Conservation (phyloP, 2,797 vertebrate genomes). For the Sardinella longiceps region DNA sequence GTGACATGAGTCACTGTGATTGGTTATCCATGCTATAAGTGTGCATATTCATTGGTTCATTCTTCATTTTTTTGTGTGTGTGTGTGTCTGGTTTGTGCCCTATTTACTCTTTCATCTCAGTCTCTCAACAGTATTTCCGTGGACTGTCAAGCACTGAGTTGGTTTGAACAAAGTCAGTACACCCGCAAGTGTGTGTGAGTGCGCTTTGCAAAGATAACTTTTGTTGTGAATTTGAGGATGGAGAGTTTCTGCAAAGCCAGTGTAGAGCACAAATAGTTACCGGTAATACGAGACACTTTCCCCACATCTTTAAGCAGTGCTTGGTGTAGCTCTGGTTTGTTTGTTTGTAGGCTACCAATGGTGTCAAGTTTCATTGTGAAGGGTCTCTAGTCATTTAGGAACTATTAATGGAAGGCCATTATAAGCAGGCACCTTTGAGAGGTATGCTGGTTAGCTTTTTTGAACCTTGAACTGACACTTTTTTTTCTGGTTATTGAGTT, state of each 20-base stretch:
- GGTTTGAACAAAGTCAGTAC: not conserved
- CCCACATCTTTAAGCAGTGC: not conserved
- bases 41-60: not conserved
- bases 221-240: not conserved
- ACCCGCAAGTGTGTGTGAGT: not conserved
- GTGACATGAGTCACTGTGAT: not conserved
- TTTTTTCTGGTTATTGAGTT: not conserved
- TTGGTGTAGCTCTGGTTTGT: constrained; percentile 3
- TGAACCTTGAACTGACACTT: not conserved
- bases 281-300: too few relatives aligned
- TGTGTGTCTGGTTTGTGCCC: not conserved
- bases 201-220: not conserved
- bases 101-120: not conserved
- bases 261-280: not conserved
- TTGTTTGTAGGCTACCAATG: not conserved
- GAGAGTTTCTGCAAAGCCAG: not conserved
- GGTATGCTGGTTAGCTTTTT: not conserved
- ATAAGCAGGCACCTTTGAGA: constrained; percentile 1
- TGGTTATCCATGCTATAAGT: constrained; percentile 10
- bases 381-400: not conserved
- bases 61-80: not conserved
- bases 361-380: not conserved
- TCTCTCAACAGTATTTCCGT: not conserved
- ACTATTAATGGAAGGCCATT: not conserved
- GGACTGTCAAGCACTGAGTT: constrained; percentile 6